Percentiles rank a stretch among this genome's conserved stretches.
Conservation (phyloP, 2,888 invertebrate species). For the Ischnura elegans region DNA sequence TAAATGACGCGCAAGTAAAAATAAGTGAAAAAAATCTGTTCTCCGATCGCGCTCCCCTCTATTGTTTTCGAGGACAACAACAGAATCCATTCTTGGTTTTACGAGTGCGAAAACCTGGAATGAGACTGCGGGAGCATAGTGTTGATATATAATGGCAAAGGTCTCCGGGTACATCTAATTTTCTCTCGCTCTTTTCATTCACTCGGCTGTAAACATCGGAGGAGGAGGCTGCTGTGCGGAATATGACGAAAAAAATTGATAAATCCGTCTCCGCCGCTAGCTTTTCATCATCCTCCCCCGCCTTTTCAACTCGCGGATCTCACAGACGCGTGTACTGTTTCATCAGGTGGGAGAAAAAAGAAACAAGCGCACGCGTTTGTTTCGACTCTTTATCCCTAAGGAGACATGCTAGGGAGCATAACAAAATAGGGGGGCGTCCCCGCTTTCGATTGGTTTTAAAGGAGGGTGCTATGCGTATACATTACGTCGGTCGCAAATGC, state of each 20-base stretch:
- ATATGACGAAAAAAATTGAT: background rate
- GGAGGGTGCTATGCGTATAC: too few species aligned
- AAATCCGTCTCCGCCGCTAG: background rate
- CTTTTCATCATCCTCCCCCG: background rate
- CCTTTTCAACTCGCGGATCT: background rate
- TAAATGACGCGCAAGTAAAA: background rate
- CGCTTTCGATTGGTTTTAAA: background rate
- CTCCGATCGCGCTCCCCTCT: background rate
- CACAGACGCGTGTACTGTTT: too few species aligned
- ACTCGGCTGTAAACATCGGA: background rate
- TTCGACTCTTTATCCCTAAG: background rate
- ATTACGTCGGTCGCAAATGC: too few species aligned
- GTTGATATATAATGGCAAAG: constrained; percentile 5
- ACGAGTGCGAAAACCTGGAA: background rate
- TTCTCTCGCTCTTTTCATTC: background rate
- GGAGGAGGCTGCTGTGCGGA: background rate
- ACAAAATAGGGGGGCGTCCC: too few species aligned
- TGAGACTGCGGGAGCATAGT: background rate
- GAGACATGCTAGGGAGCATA: background rate
- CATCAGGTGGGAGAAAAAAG: background rate
- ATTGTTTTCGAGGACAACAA: background rate
- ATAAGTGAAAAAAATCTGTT: background rate
- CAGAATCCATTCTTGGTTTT: background rate
- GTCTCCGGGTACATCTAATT: constrained; percentile 24
- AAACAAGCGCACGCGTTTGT: background rate